phyloP scores from a whole-genome alignment of 2,888 invertebrate species.

The Cylloceria caligata region DNA sequence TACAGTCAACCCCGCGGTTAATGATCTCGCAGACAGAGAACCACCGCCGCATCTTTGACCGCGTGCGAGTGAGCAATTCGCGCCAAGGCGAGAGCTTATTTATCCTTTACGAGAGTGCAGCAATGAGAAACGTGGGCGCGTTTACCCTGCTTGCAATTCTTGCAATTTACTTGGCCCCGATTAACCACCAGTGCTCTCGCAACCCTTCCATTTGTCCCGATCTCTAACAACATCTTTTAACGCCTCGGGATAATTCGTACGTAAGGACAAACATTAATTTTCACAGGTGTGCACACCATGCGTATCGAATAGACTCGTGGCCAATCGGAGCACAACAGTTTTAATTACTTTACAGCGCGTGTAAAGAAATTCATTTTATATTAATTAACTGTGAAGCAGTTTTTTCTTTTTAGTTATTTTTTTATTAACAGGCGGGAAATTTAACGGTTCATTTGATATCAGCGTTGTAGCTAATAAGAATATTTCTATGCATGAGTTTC shows the following conservation, averaged over 20 bases:
- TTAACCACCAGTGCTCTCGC: constrained; percentile 66
- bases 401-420: too few species aligned
- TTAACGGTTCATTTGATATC: too few species aligned
- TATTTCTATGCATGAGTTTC: too few species aligned
- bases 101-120: constrained; percentile 68
- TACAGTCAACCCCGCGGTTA: constrained; percentile 69
- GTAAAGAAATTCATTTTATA: too few species aligned
- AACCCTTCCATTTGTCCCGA: constrained; percentile 46
- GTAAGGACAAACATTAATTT: constrained; percentile 32
- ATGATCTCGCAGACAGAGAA: constrained; percentile 58
- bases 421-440: too few species aligned
- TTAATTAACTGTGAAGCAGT: too few species aligned
- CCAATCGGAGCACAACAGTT: too few species aligned
- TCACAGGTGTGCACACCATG: too few species aligned
- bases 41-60: constrained; percentile 50
- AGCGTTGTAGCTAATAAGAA: too few species aligned
- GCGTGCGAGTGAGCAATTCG: constrained; percentile 66
- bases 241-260: constrained; percentile 29
- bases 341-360: too few species aligned
- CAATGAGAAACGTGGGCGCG: constrained; percentile 39
- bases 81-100: constrained; percentile 73
- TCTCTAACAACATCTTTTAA: constrained; percentile 35
- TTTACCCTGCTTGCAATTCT: constrained; percentile 66
- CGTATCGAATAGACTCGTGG: too few species aligned
- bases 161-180: constrained; percentile 71